Conservation (phyloP, 2,888 invertebrate species). For the Galerucella calmariensis region DNA sequence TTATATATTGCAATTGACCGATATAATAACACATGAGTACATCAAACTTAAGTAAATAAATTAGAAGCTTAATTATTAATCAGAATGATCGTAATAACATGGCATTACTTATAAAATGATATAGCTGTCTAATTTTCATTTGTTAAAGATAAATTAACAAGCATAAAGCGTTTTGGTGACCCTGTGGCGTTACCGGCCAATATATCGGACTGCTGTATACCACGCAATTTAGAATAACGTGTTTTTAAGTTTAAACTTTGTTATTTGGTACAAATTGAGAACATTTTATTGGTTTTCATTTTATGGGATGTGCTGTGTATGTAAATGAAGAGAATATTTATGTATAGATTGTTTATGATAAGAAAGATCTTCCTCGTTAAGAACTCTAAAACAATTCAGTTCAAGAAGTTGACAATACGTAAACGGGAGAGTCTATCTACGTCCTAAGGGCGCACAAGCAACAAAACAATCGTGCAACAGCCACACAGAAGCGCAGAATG, state of each 20-base stretch:
- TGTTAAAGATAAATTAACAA: neutral
- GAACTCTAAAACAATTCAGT: too few relatives aligned
- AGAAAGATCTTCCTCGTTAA: too few relatives aligned
- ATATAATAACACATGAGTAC: neutral
- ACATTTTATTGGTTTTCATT: too few relatives aligned
- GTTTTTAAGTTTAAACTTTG: neutral
- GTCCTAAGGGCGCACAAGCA: too few relatives aligned
- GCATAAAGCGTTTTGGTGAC: neutral
- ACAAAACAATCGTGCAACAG: too few relatives aligned
- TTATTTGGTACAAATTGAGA: neutral
- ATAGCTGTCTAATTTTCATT: neutral
- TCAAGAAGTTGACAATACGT: too few relatives aligned
- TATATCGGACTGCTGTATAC: neutral
- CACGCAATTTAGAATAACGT: neutral
- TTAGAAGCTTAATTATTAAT: conserved; percentile 1
- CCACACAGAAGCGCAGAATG: too few relatives aligned
- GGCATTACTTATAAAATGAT: neutral
- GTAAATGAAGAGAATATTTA: too few relatives aligned
- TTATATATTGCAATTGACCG: neutral
- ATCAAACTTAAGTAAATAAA: neutral
- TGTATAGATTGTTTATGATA: too few relatives aligned
- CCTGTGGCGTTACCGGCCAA: neutral
- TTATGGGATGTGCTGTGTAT: too few relatives aligned
- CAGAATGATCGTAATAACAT: neutral
- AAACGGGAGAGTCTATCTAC: too few relatives aligned